Evolutionary conservation across 2,113 vertebrate species (phyloP).

Genomic region (Malurus elegans): DNA sequence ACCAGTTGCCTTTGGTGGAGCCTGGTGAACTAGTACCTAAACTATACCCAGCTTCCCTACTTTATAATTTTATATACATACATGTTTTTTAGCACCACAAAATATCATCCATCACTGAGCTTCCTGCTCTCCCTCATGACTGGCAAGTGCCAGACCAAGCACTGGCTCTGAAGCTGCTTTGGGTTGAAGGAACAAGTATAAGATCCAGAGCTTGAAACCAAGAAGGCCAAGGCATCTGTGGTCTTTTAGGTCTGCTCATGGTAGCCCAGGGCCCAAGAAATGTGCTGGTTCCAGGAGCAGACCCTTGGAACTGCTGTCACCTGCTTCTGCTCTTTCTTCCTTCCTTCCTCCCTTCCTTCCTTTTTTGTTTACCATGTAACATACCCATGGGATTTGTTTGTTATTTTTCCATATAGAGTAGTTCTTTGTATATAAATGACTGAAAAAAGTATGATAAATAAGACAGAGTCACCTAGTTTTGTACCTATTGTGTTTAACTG

Average conservation of each 20-base stretch:
- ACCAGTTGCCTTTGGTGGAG: constrained; percentile 6
- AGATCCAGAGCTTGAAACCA: not conserved
- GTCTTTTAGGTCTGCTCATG: not conserved
- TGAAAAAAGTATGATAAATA: constrained; percentile 72
- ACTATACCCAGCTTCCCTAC: not conserved
- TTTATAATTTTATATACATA: not conserved
- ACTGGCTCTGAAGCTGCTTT: not conserved
- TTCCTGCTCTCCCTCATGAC: not conserved
- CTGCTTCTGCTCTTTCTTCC: not conserved
- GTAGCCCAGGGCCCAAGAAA: not conserved
- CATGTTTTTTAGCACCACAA: not conserved
- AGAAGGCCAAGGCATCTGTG: not conserved
- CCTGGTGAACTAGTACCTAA: not conserved
- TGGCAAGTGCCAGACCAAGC: not conserved
- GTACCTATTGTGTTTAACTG: constrained; percentile 74
- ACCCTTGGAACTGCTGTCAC: constrained; percentile 2
- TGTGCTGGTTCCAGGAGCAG: not conserved
- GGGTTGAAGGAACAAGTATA: not conserved
- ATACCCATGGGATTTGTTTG: constrained; percentile 62
- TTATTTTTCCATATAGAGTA: constrained; percentile 72
- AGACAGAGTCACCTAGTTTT: constrained; percentile 82
- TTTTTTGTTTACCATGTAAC: constrained; percentile 54
- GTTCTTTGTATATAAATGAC: constrained; percentile 81
- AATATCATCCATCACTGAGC: not conserved
- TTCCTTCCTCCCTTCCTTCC: not conserved